Conservation (phyloP, 2,113 vertebrate genomes). For the Pampusana beccarii region DNA sequence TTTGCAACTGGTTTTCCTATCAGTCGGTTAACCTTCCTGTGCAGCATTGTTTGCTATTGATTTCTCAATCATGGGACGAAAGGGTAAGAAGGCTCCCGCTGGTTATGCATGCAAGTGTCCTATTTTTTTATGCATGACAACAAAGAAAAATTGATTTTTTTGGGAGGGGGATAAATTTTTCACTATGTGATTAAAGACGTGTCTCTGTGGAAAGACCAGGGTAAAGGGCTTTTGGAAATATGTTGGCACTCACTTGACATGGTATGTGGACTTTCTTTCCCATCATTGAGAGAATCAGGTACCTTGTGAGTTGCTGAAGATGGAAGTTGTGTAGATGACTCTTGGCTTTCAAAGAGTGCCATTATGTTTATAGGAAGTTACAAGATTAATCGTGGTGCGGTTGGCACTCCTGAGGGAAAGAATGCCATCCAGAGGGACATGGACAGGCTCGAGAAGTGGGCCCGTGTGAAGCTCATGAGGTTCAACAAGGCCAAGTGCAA, state of each 20-base stretch:
- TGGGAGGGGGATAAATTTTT: neutral
- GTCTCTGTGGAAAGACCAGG: neutral
- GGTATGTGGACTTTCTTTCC: neutral
- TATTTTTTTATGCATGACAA: slow-evolving; percentile 23
- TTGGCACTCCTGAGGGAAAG: no score
- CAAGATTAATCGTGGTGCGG: neutral
- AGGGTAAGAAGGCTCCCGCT: slow-evolving; percentile 59
- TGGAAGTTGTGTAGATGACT: neutral
- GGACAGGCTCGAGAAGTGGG: no score
- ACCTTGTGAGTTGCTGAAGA: neutral
- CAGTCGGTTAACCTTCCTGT: slow-evolving; percentile 30
- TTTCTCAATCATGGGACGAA: slow-evolving; percentile 58
- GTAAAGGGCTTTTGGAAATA: neutral
- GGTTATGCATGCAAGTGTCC: slow-evolving; percentile 37
- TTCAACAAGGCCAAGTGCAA: no score
- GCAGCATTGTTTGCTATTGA: slow-evolving; percentile 53
- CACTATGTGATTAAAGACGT: neutral
- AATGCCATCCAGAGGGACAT: no score
- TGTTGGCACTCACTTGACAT: neutral
- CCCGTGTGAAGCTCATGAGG: no score
- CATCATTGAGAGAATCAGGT: accelerated
- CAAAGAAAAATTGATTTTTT: slow-evolving; percentile 11
- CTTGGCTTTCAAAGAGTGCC: neutral
- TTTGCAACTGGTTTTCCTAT: slow-evolving; percentile 18
- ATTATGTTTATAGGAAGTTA: neutral